Conservation (phyloP, 2,113 vertebrate genomes). For the Megaptera novaeangliae region DNA sequence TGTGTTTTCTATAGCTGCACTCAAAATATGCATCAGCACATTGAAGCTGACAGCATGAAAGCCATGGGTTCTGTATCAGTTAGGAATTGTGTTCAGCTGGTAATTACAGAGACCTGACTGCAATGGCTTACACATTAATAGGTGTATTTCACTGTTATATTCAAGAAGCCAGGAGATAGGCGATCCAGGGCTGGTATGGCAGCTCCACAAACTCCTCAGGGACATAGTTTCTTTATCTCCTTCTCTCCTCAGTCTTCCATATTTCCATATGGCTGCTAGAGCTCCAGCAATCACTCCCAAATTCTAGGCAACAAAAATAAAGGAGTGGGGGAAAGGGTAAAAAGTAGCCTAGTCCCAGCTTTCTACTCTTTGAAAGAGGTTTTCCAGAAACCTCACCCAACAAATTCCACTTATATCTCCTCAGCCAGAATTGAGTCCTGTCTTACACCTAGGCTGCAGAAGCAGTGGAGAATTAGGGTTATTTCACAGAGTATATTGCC, state of each 20-base stretch:
- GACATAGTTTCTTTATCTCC: not conserved
- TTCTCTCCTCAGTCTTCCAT: not conserved
- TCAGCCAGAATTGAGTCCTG: not conserved
- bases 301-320: not conserved
- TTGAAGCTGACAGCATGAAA: not conserved
- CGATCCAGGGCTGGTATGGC: too few species aligned
- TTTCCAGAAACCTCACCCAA: not conserved
- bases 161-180: not conserved
- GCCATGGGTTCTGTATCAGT: not conserved
- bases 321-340: not conserved
- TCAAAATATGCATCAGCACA: not conserved
- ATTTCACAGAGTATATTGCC: not conserved
- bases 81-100: not conserved
- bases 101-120: not conserved
- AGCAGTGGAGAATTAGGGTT: not conserved
- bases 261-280: not conserved
- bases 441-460: not conserved
- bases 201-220: not conserved
- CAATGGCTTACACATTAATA: not conserved
- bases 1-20: not conserved
- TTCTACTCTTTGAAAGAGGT: not conserved
- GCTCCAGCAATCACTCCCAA: not conserved
- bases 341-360: not conserved
- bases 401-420: not conserved
- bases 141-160: not conserved